Base-by-base conservation (phyloP, 2,113 vertebrate genomes). In the Ochotona curzoniae region DNA sequence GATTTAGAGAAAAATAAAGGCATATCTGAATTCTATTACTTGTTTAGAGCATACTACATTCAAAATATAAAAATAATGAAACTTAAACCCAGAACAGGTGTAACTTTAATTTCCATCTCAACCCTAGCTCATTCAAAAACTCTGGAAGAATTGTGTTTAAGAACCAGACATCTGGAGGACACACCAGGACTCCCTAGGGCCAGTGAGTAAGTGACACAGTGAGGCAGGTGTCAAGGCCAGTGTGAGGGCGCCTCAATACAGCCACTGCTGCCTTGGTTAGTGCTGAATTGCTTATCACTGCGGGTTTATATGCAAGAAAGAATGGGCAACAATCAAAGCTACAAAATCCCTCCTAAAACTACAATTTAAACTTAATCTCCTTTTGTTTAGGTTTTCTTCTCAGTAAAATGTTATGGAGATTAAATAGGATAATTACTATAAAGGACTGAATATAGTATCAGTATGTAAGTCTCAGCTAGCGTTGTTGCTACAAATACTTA, bases 21-120 rank as follows among this genome's bases (percentile, higher is more conserved):
- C 61, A 32, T 73, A 60, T 1, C 63, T 54, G 15, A 23, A 69
- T 85, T 81, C 85, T 90, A 90, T 25, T 78, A 66, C 78, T 83
- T 94, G 47, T 85, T 93, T 79, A 91, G 25, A 57, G 35, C 23
- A 74, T 25, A 85, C 51, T 79, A 83, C 2, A 38, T 76, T 74
- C 66, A 66, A 84, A 80, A 83, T 74, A 49, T 23, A 75, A 61
- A 64, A 73, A 28, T 44, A 54, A 67, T 2, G 66, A 32, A 28
- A 21, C 4, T 90, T 85, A 57, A 32, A 82, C 85, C 30, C 21
- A 79, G 47, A 85, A 74, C 1, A 74, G 5, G 10, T 12, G n/a
- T 70, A 74, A 30, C 35, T 81, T 86, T 75, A 61, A 84, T 89
- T 93, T 93, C 70, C 18, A 92, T n/a, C 63, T 76, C 93, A 94